A percentile compares a stretch with the other conserved stretches of the same genome.
Conservation (phyloP, 2,888 invertebrate species). For the Cerceris ruficornis region DNA sequence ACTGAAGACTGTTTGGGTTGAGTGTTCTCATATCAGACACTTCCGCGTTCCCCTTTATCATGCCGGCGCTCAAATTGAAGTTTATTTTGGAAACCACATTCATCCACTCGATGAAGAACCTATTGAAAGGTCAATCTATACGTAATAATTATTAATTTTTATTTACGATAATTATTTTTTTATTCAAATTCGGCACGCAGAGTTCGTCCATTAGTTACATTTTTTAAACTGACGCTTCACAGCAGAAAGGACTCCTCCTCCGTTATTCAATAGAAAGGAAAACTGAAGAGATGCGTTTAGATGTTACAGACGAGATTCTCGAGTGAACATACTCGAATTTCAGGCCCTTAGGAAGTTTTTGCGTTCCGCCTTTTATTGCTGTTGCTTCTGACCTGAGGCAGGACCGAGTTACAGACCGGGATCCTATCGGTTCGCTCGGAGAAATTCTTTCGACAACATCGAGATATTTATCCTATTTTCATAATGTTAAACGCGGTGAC, state of each 20-base stretch:
- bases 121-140: no score
- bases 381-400: conserved; percentile 32
- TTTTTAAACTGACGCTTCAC: no score
- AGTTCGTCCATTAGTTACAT: no score
- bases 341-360: conserved; percentile 28
- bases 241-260: no score
- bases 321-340: conserved; percentile 41
- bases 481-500: background rate
- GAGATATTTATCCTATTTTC: background rate
- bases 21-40: conserved; percentile 60
- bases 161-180: background rate
- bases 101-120: no score
- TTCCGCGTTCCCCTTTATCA: conserved; percentile 50
- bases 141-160: background rate
- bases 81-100: conserved; percentile 3
- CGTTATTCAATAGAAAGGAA: conserved; percentile 5
- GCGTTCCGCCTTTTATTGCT: conserved; percentile 20
- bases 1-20: conserved; percentile 75
- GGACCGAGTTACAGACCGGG: conserved; percentile 36
- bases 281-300: conserved; percentile 18
- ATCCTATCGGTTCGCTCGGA: conserved; percentile 2
- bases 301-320: conserved; percentile 22
- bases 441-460: conserved; percentile 16
- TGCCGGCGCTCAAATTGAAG: conserved; percentile 12
- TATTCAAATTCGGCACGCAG: no score